phyloP scores from a whole-genome alignment of 2,797 vertebrate genomes.

The Cirrhinus molitorella region DNA sequence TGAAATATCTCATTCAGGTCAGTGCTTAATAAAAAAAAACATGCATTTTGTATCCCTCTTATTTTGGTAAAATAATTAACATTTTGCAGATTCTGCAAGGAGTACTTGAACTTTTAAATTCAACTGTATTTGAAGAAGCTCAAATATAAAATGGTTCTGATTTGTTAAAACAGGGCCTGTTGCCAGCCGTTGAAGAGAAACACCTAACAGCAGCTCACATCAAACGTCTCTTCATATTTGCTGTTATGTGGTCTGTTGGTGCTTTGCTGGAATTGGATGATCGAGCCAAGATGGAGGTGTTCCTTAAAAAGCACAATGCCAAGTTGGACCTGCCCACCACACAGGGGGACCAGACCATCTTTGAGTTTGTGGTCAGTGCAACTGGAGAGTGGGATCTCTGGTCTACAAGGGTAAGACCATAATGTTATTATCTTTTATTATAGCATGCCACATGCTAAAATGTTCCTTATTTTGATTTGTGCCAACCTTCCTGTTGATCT shows the following conservation, averaged over 20 bases:
- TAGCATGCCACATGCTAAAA: neutral
- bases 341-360: slow-evolving; percentile 80
- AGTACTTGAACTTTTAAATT: no score
- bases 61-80: no score
- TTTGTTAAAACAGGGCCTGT: slow-evolving; percentile 75
- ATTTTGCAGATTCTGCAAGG: no score
- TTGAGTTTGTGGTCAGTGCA: slow-evolving; percentile 81
- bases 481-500: neutral
- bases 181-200: slow-evolving; percentile 77
- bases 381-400: slow-evolving; percentile 84
- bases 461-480: neutral
- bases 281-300: slow-evolving; percentile 84
- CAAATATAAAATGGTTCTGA: neutral
- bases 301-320: slow-evolving; percentile 73
- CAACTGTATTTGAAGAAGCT: neutral
- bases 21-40: no score
- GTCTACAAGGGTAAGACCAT: slow-evolving; percentile 78
- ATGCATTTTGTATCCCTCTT: no score
- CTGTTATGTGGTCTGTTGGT: slow-evolving; percentile 86
- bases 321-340: slow-evolving; percentile 79
- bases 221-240: slow-evolving; percentile 81
- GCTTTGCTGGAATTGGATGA: slow-evolving; percentile 84
- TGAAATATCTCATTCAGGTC: no score
- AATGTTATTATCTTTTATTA: neutral
- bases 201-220: slow-evolving; percentile 71